Evolutionary conservation across 2,888 invertebrate genomes (phyloP).

Genomic region (Agrotis ipsilon): DNA sequence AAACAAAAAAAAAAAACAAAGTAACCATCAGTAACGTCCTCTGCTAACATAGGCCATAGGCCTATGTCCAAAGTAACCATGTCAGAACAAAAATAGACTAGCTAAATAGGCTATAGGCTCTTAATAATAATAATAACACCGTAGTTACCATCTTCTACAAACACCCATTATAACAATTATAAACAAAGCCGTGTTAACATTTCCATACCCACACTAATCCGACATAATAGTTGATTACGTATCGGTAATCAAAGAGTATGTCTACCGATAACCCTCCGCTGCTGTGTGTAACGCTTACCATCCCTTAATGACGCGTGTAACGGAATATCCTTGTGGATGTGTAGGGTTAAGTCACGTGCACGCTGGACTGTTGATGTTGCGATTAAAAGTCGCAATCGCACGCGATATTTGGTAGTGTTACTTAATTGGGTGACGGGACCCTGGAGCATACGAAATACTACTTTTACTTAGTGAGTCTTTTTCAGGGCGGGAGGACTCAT

Average conservation of each 20-base stretch:
- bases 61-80: too few species aligned
- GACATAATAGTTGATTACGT: constrained; percentile 56
- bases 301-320: constrained; percentile 69
- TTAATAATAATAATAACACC: too few species aligned
- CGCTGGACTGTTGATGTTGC: constrained; percentile 7
- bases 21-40: too few species aligned
- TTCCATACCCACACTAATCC: constrained; percentile 12
- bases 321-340: constrained; percentile 60
- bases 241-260: constrained; percentile 64
- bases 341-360: constrained; percentile 31
- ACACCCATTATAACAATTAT: constrained; percentile 34
- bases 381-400: constrained; percentile 28
- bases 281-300: constrained; percentile 44
- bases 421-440: too few species aligned
- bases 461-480: too few species aligned
- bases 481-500: too few species aligned
- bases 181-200: constrained; percentile 22
- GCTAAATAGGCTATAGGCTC: too few species aligned
- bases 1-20: too few species aligned
- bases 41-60: too few species aligned
- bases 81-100: background rate
- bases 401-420: too few species aligned
- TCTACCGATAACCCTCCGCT: constrained; percentile 59
- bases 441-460: too few species aligned
- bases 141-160: background rate